phyloP scores from a whole-genome alignment of 2,888 invertebrate species.

The Chaetogeoica ovagalla region DNA sequence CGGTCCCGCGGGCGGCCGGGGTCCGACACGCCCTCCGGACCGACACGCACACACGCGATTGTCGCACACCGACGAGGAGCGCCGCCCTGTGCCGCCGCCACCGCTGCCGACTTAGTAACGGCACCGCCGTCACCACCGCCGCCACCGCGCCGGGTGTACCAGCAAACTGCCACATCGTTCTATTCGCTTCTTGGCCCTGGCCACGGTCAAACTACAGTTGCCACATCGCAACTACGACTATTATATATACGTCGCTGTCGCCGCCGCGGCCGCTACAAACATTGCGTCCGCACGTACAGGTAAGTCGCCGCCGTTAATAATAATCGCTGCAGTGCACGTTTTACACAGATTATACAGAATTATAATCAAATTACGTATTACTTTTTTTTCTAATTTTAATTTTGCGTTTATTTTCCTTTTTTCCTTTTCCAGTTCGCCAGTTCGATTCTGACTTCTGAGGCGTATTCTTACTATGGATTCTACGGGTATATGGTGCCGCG shows the following conservation, averaged over 20 bases:
- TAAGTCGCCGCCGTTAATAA: background rate
- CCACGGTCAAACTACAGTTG: slow-evolving; percentile 35
- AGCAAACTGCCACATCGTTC: slow-evolving; percentile 8
- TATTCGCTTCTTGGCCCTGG: slow-evolving; percentile 52
- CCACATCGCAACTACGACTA: background rate
- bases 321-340: background rate
- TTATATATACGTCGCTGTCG: background rate
- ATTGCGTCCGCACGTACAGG: background rate
- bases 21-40: slow-evolving; percentile 54
- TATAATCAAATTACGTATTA: no score
- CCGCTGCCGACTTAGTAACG: slow-evolving; percentile 47
- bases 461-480: background rate
- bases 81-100: slow-evolving; percentile 48
- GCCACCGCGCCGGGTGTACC: slow-evolving; percentile 27
- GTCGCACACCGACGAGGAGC: slow-evolving; percentile 22
- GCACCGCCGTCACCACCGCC: slow-evolving; percentile 39
- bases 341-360: no score
- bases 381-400: no score
- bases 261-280: background rate
- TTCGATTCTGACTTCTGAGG: no score
- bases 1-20: slow-evolving; percentile 38
- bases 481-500: background rate
- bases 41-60: slow-evolving; percentile 48
- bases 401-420: background rate
- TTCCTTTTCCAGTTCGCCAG: background rate